These are phyloP conservation scores for Melanocharis versteri DNA, from an alignment of 2,113 vertebrate species.

Conservation along the genomic window DNA sequence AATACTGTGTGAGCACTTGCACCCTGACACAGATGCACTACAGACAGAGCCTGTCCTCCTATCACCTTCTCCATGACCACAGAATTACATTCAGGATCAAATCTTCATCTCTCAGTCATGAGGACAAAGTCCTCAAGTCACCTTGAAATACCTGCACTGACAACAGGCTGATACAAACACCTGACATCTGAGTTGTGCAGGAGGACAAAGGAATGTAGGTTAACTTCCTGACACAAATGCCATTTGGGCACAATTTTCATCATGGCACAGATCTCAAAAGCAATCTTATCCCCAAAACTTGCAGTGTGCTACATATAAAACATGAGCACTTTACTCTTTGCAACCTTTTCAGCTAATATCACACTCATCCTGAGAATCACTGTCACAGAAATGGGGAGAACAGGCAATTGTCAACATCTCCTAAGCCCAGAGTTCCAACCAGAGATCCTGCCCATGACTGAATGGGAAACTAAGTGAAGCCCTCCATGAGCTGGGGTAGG, in stretches of 20 bases:
- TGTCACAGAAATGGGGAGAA: neutral
- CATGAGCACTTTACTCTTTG: neutral
- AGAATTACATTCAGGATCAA: neutral
- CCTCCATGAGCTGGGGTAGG: neutral
- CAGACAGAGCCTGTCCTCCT: neutral
- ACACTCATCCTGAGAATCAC: neutral
- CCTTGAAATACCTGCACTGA: neutral
- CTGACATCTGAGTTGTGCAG: neutral
- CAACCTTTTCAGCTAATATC: neutral
- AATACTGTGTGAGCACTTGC: neutral
- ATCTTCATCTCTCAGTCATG: neutral
- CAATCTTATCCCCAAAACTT: neutral
- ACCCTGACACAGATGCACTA: neutral
- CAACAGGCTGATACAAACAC: neutral
- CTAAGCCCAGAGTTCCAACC: neutral
- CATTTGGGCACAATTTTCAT: neutral
- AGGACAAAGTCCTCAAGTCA: neutral
- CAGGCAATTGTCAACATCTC: neutral
- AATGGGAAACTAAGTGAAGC: neutral
- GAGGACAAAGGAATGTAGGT: neutral
- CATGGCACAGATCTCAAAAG: neutral
- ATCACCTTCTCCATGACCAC: neutral
- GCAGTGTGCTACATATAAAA: neutral
- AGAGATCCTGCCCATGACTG: neutral
- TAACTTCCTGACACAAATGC: neutral